A percentile compares a stretch with the other conserved stretches of the same genome.
Evolutionary conservation across 2,888 invertebrate species (phyloP).

Genomic region (Parthenolecanium corni): DNA sequence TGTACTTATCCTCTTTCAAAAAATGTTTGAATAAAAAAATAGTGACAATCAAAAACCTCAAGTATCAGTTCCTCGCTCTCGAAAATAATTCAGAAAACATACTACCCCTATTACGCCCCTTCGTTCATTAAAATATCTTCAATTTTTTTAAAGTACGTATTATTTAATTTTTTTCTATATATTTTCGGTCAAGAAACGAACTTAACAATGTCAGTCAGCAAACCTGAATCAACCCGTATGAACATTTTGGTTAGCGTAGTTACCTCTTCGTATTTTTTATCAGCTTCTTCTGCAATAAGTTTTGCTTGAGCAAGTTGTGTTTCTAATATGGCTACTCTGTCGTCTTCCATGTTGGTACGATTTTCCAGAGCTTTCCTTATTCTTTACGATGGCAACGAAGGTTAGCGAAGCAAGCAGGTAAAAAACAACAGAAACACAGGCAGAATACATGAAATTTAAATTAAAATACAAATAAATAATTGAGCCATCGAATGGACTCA

Average conservation of each 20-base stretch:
- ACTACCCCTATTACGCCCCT: no score
- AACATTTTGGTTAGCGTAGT: slow-evolving; percentile 30
- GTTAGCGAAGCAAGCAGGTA: slow-evolving; percentile 20
- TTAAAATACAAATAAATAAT: not conserved
- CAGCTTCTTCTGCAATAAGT: slow-evolving; percentile 98
- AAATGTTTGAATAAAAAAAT: no score
- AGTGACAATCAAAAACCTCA: no score
- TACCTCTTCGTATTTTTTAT: slow-evolving; percentile 99
- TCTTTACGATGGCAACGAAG: slow-evolving; percentile 43
- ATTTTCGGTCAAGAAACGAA: no score
- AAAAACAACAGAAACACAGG: not conserved
- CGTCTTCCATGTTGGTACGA: slow-evolving; percentile 98
- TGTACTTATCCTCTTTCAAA: no score
- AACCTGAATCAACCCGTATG: not conserved
- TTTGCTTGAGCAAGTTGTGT: slow-evolving; percentile 97
- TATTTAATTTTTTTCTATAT: no score
- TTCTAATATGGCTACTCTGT: slow-evolving; percentile 94
- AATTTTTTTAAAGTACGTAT: no score
- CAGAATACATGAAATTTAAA: not conserved
- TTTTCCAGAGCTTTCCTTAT: slow-evolving; percentile 98
- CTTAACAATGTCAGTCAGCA: no score
- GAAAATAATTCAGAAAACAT: no score
- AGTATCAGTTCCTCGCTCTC: no score
- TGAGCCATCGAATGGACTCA: no score
- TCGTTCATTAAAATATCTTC: no score